phyloP scores from a whole-genome alignment of 2,797 vertebrate species.

The Hippocampus kuda region DNA sequence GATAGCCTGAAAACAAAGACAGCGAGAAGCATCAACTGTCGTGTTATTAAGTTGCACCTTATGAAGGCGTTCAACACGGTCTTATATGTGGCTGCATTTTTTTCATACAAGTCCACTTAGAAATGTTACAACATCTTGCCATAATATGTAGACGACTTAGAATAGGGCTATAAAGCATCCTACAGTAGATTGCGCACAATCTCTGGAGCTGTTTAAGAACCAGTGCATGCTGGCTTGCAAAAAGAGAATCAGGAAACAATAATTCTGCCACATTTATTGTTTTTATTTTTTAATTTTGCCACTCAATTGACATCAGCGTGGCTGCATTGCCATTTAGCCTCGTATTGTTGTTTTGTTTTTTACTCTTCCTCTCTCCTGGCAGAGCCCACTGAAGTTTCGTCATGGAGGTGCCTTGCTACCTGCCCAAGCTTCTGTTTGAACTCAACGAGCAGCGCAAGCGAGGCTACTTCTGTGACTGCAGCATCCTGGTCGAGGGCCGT shows the following conservation, averaged over 20 bases:
- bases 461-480: constrained; percentile 98
- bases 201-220: not conserved
- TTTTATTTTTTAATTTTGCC: no score
- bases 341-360: no score
- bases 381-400: constrained; percentile 1
- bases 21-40: not conserved
- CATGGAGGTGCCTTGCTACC: constrained; percentile 92
- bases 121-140: not conserved
- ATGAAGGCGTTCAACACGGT: not conserved
- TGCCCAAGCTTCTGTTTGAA: constrained; percentile 82
- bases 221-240: not conserved
- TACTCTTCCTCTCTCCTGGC: not conserved
- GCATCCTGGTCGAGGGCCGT: constrained; percentile 91
- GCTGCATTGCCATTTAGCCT: not conserved
- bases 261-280: not conserved
- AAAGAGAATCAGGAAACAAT: not conserved
- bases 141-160: not conserved
- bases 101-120: not conserved
- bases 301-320: not conserved
- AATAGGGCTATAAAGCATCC: not conserved
- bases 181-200: not conserved
- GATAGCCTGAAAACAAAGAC: not conserved
- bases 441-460: constrained; percentile 92
- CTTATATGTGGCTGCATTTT: not conserved
- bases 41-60: not conserved